Evolutionary conservation across 2,113 vertebrate species (phyloP).

Genomic region (Thymallus thymallus): DNA sequence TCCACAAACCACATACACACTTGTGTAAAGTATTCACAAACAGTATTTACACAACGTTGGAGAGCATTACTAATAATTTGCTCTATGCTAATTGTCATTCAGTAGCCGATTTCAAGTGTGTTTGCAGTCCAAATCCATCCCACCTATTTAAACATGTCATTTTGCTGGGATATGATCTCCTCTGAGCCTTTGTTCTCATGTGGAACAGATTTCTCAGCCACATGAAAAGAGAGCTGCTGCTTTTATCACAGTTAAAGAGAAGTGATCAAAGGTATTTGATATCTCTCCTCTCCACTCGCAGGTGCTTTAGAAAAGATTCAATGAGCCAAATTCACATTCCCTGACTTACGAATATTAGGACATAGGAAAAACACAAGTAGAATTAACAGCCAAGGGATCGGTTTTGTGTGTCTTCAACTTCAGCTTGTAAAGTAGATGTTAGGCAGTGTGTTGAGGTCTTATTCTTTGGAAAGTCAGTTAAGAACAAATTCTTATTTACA

Average conservation of each 20-base stretch:
- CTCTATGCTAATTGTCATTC: neutral
- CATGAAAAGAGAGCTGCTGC: slow-evolving; percentile 16
- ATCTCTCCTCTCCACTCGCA: slow-evolving; percentile 14
- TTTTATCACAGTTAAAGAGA: slow-evolving; percentile 29
- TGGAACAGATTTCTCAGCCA: slow-evolving; percentile 16
- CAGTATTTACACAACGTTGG: neutral
- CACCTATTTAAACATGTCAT: slow-evolving; percentile 2
- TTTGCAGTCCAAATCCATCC: neutral
- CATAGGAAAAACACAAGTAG: neutral
- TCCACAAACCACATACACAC: neutral
- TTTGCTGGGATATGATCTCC: neutral
- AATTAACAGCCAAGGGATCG: neutral
- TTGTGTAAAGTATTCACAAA: neutral
- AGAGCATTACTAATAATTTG: neutral
- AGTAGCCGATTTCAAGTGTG: neutral
- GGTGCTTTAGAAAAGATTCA: slow-evolving; percentile 1
- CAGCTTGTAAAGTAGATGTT: neutral
- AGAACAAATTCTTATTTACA: too few species aligned
- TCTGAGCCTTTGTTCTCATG: slow-evolving; percentile 21
- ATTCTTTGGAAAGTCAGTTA: too few species aligned
- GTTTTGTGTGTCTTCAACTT: neutral
- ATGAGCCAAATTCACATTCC: neutral
- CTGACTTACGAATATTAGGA: neutral
- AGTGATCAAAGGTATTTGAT: slow-evolving; percentile 23
- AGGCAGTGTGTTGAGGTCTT: too few species aligned